Evolutionary conservation across 2,797 vertebrate genomes (phyloP).

Genomic region (Helicolenus hilgendorfi): DNA sequence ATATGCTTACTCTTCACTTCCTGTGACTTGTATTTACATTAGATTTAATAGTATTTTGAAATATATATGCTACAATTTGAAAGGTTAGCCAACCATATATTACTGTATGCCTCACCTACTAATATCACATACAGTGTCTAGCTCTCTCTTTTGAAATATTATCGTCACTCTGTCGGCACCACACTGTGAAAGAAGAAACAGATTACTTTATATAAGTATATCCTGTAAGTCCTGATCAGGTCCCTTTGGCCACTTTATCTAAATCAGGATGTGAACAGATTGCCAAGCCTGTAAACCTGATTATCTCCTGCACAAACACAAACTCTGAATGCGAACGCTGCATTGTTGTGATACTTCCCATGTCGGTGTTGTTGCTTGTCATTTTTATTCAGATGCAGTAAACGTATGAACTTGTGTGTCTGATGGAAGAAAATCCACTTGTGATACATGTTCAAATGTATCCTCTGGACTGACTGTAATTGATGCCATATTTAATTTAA

Average conservation of each 20-base stretch:
- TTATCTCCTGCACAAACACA: constrained; percentile 8
- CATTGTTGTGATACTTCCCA: neutral
- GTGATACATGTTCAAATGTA: neutral
- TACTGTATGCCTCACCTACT: neutral
- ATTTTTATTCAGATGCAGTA: neutral
- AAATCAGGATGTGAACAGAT: neutral
- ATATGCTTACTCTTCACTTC: neutral
- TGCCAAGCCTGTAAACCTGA: neutral
- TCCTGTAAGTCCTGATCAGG: neutral
- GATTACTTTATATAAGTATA: neutral
- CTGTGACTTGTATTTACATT: neutral
- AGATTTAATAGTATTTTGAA: neutral
- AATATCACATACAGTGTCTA: neutral
- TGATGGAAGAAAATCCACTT: neutral
- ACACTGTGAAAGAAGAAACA: neutral
- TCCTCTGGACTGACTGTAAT: neutral
- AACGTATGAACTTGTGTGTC: neutral
- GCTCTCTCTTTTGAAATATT: neutral
- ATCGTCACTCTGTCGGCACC: neutral
- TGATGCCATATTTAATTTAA: neutral
- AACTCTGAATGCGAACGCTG: neutral
- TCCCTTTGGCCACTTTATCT: neutral
- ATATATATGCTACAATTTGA: neutral
- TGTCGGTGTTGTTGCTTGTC: neutral
- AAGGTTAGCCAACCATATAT: neutral